A percentile compares a stretch with the other conserved stretches of the same genome.
These are phyloP conservation scores for Hucho hucho DNA, from an alignment of 2,113 vertebrate genomes.

Conservation along the genomic window DNA sequence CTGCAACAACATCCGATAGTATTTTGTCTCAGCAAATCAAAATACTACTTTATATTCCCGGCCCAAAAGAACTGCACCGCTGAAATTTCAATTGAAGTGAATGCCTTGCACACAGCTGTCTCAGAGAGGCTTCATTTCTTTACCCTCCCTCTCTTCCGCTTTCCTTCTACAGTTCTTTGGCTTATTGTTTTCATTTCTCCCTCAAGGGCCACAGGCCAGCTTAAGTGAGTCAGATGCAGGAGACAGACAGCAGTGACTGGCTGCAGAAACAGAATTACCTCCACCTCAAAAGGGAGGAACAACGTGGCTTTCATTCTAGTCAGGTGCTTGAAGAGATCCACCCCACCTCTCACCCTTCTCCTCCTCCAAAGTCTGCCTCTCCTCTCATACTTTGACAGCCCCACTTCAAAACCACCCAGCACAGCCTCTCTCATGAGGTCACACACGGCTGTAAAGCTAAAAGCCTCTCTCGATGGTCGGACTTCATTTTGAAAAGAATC, in stretches of 20 bases:
- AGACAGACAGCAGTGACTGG: conserved; percentile 52
- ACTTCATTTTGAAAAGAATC: conserved; percentile 69
- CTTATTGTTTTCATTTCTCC: conserved; percentile 55
- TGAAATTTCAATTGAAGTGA: not conserved
- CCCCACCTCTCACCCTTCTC: conserved; percentile 12
- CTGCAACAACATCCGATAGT: conserved; percentile 31
- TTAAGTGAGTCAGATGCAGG: conserved; percentile 52
- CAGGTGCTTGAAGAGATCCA: conserved; percentile 55
- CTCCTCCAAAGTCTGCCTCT: conserved; percentile 18
- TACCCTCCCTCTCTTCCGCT: conserved; percentile 10
- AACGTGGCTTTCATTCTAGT: conserved; percentile 58
- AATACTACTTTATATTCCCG: conserved; percentile 32
- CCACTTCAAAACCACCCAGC: conserved; percentile 62
- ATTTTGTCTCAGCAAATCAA: conserved; percentile 43
- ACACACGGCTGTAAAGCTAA: conserved; percentile 64
- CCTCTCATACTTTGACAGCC: conserved; percentile 55
- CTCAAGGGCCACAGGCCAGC: conserved; percentile 54
- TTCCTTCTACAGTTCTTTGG: conserved; percentile 44
- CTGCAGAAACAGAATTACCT: conserved; percentile 68
- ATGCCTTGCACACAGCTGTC: conserved; percentile 29
- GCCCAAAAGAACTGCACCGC: conserved; percentile 1
- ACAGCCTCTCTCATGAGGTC: conserved; percentile 59
- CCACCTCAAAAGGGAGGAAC: conserved; percentile 50
- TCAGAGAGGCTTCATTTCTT: conserved; percentile 23
- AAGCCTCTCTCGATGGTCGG: conserved; percentile 53